Evolutionary conservation across 53 echinoderm and acorn worm genomes (phyloP), one percentile per base, ranked within the genome.

Genomic region (Echinarachnius parma): DNA sequence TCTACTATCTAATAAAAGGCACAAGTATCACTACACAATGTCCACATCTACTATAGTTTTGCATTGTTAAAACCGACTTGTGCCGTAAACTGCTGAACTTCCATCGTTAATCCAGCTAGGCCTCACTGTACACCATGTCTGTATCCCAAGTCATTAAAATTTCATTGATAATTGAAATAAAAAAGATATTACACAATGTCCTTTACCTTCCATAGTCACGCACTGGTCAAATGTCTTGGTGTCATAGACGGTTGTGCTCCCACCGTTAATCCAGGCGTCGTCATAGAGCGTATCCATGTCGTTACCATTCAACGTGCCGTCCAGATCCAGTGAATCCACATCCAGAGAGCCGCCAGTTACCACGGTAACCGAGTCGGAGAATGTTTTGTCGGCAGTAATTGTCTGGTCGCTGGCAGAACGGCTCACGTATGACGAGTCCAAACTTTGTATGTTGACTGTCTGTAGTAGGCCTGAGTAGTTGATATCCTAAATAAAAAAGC

Each of bases 361-460:
- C 21, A 85, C 22, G 39, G 59, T 67, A 0, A 93, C 59, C 4
- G 57, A 29, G 22, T 48, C 87, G 3, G 32, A 21, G 59, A 82
- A 85, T 10, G 32, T 61, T 59, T 91, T 96, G 70, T 56, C 62
- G 1, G 72, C 96, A 2, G 77, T 82, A 32, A 96, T 82, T 34
- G 76, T 77, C 58, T 96, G 96, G 1, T 75, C 46, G 9, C 29
- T 26, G 16, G 74, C 57, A 1, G 80, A 58, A 2, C 75, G 75
- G 66, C 96, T 96, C 59, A 91, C 78, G 68, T 91, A 96, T 24
- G 85, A 76, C 5, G 4, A 10, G 59, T 79, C 76, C 19, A 96
- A 63, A 21, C 68, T 31, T 31, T 46, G 64, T 4, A 91, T 60
- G 52, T 96, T 36, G 16, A 91, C 80, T 2, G 86, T 90, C 54